phyloP scores from a whole-genome alignment of 2,888 invertebrate genomes.

The Cheilosia variabilis region DNA sequence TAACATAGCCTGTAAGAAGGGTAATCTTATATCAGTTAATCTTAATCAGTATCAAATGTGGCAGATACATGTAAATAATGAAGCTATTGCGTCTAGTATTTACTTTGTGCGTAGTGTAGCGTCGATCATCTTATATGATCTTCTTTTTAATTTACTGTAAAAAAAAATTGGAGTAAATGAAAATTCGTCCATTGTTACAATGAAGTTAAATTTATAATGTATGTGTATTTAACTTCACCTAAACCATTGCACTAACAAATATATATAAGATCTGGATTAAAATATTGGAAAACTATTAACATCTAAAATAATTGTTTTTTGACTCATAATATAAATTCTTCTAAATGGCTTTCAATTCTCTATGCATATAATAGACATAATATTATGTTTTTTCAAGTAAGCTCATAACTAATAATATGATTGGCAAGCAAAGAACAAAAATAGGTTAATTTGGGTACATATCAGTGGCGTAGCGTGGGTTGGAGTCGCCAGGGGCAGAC shows the following conservation, averaged over 20 bases:
- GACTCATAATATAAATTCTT: neutral
- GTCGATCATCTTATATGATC: too few species aligned
- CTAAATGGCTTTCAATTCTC: conserved; percentile 16
- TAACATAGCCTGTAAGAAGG: too few species aligned
- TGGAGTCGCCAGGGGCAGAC: too few species aligned
- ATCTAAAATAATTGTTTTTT: conserved; percentile 15
- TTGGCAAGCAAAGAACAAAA: conserved; percentile 25
- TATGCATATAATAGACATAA: neutral
- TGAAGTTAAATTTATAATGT: conserved; percentile 19
- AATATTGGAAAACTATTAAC: conserved; percentile 29
- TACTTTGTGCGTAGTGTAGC: too few species aligned
- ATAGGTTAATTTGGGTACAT: neutral
- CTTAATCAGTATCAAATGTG: too few species aligned
- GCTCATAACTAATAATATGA: conserved; percentile 3
- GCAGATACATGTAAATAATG: too few species aligned
- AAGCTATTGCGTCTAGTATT: too few species aligned
- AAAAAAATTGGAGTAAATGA: too few species aligned
- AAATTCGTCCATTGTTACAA: neutral
- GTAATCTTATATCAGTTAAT: too few species aligned
- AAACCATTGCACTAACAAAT: conserved; percentile 6
- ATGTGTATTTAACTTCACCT: neutral
- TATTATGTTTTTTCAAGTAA: neutral
- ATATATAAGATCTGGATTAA: conserved; percentile 2
- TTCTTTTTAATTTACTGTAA: too few species aligned
- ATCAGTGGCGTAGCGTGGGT: too few species aligned